Conservation (phyloP, 1,140 invertebrate genomes). For the Scaptomyza pallida region DNA sequence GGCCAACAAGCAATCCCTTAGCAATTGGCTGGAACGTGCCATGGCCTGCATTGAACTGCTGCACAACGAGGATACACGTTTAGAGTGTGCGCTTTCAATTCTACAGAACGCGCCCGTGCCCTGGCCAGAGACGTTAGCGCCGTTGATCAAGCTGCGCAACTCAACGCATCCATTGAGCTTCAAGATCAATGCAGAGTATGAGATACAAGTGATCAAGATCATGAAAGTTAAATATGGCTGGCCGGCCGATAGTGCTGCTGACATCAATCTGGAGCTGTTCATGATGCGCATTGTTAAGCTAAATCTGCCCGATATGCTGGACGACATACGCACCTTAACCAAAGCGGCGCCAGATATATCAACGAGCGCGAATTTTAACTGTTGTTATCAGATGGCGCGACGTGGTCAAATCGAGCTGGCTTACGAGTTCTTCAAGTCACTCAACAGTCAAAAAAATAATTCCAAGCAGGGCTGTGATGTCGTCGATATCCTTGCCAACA, state of each 20-base stretch:
- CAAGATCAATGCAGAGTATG: slow-evolving; percentile 77
- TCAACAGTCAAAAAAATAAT: slow-evolving; percentile 43
- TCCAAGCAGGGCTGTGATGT: slow-evolving; percentile 43
- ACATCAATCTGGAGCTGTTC: slow-evolving; percentile 73
- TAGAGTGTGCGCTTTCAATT: slow-evolving; percentile 72
- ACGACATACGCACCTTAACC: slow-evolving; percentile 69
- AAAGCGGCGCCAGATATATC: slow-evolving; percentile 69
- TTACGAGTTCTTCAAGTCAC: slow-evolving; percentile 67
- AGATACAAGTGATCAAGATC: slow-evolving; percentile 81
- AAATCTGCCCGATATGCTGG: slow-evolving; percentile 76
- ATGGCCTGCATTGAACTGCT: slow-evolving; percentile 72
- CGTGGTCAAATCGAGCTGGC: slow-evolving; percentile 72
- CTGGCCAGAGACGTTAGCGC: slow-evolving; percentile 65
- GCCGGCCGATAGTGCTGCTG: slow-evolving; percentile 64
- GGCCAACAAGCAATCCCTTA: slow-evolving; percentile 58
- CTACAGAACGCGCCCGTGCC: slow-evolving; percentile 75
- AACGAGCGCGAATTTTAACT: slow-evolving; percentile 67
- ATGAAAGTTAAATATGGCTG: slow-evolving; percentile 83
- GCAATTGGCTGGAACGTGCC: slow-evolving; percentile 74
- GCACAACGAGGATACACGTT: slow-evolving; percentile 77
- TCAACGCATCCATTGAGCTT: slow-evolving; percentile 76
- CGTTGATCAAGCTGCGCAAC: slow-evolving; percentile 68
- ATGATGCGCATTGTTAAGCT: slow-evolving; percentile 76
- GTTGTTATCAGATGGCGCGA: slow-evolving; percentile 72
- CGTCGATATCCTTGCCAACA: slow-evolving; percentile 55